phyloP scores from a whole-genome alignment of 2,797 vertebrate genomes.

The Dromococcyx pavoninus region DNA sequence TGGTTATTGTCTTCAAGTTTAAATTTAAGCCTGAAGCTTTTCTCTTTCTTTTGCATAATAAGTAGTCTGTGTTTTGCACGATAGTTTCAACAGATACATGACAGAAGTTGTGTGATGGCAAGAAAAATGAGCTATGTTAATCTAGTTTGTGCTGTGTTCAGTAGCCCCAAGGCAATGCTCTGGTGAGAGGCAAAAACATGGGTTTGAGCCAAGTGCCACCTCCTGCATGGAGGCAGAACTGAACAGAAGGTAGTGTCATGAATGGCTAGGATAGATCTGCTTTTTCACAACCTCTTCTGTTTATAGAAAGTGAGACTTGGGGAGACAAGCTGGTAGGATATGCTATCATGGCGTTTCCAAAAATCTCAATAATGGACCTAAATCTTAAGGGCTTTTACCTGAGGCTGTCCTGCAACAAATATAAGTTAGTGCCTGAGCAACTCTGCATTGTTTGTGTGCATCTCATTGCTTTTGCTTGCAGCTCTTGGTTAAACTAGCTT shows the following conservation, averaged over 20 bases:
- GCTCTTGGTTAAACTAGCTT: background rate
- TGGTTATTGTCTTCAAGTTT: background rate
- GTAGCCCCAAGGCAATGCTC: background rate
- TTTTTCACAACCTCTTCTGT: background rate
- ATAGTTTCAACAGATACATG: background rate
- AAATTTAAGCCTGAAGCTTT: background rate
- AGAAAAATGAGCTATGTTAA: background rate
- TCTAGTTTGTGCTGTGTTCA: background rate
- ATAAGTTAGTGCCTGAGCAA: background rate
- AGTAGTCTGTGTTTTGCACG: fast-evolving
- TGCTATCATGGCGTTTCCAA: background rate
- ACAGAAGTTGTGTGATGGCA: background rate
- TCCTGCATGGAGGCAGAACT: background rate
- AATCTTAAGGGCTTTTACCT: background rate
- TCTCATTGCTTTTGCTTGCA: background rate
- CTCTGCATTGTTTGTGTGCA: background rate
- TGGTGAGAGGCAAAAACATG: background rate
- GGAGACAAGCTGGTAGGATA: background rate
- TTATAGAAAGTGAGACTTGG: background rate
- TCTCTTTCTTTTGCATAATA: background rate
- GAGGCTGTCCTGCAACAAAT: background rate
- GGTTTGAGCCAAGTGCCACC: background rate
- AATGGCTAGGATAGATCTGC: background rate
- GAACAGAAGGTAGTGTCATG: background rate
- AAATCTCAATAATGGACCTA: background rate